Evolutionary conservation across 2,113 vertebrate genomes (phyloP), one percentile per base, ranked within the genome.

Genomic region (Okapia johnstoni): DNA sequence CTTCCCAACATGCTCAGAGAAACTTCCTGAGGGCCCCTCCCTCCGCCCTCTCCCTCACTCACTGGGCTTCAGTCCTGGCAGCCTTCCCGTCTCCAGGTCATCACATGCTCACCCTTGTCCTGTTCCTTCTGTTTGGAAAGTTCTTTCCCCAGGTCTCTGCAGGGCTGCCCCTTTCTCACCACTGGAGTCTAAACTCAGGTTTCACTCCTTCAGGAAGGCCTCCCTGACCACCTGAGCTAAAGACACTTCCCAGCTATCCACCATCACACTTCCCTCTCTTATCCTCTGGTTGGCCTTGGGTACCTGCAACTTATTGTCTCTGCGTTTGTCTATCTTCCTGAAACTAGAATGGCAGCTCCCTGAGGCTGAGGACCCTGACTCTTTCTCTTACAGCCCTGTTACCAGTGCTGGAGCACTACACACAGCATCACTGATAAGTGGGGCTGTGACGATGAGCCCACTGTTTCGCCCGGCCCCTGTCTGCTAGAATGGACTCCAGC

Each of bases 271-370:
- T 46, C 19, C 76, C 55, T 63, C 57, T 66, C n/a, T 46, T 28
- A 16, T 54, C 90, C n/a, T 91, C 76, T 63, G 80, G 52, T 26
- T 7, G 25, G 48, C 46, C 36, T 55, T 61, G 17, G 14, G 83
- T 11, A 55, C 66, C 33, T 57, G 50, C 46, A 46, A 13, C 66
- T 50, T 54, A 36, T 21, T 63, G 43, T 28, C 5, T 33, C 40
- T 50, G 40, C 84, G 23, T 73, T n/a, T 87, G 36, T 60, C 33
- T 40, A 36, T 88, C 66, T 60, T 83, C 46, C 28, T 40, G 33
- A 80, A 91, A 80, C 58, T 11, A 46, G 83, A 92, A 61, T 12
- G 36, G 79, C 12, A 28, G 79, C 52, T 85, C 84, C 57, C 61
- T n/a, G 23, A 55, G 84, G 70, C 50, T 73, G 16, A 61, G 63